Conservation (phyloP, 2,888 invertebrate genomes). For the Drosophila koepferae region DNA sequence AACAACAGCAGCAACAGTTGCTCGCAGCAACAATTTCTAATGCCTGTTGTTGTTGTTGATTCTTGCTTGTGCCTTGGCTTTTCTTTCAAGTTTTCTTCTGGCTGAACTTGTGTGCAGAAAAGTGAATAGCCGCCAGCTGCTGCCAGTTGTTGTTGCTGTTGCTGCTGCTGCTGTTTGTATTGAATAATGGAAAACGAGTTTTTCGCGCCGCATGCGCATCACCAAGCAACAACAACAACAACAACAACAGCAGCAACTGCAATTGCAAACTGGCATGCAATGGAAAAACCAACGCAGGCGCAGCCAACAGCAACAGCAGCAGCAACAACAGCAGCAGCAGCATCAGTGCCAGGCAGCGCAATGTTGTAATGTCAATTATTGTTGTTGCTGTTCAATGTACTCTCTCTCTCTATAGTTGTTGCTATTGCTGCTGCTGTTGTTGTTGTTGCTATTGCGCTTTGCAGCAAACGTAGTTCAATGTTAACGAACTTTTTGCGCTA, state of each 20-base stretch:
- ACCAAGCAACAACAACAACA: slow-evolving; percentile 47
- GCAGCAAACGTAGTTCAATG: slow-evolving; percentile 80
- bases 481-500: slow-evolving; percentile 82
- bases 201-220: slow-evolving; percentile 73
- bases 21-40: slow-evolving; percentile 42
- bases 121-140: slow-evolving; percentile 64
- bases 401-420: slow-evolving; percentile 32
- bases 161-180: slow-evolving; percentile 57
- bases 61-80: slow-evolving; percentile 45
- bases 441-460: slow-evolving; percentile 25
- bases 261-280: slow-evolving; percentile 58
- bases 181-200: slow-evolving; percentile 81
- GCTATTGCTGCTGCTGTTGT: slow-evolving; percentile 15
- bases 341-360: slow-evolving; percentile 57
- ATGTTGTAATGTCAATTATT: slow-evolving; percentile 70
- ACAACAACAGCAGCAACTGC: slow-evolving; percentile 37
- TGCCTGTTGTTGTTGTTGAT: slow-evolving; percentile 38
- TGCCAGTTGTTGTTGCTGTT: slow-evolving; percentile 28
- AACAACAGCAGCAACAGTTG: slow-evolving; percentile 9
- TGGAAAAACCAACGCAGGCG: slow-evolving; percentile 73
- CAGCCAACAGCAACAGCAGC: slow-evolving; percentile 31
- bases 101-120: slow-evolving; percentile 73
- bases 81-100: slow-evolving; percentile 70
- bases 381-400: slow-evolving; percentile 44
- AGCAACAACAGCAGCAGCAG: slow-evolving; percentile 34